Conservation (phyloP, 2,888 invertebrate genomes). For the Minunthozetes semirufus region DNA sequence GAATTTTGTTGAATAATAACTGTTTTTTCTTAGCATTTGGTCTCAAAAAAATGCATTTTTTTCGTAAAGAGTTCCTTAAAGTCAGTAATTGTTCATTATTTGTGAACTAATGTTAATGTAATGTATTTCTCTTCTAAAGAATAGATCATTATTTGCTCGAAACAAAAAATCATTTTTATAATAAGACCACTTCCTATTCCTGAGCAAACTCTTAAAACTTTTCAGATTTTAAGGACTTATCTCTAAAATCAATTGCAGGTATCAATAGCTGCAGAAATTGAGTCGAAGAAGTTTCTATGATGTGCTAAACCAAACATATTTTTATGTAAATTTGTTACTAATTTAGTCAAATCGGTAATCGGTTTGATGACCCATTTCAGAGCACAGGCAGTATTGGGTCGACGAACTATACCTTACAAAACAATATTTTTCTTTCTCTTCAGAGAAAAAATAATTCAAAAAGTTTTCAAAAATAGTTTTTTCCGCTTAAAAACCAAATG, state of each 20-base stretch:
- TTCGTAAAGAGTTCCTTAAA: background rate
- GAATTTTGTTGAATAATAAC: background rate
- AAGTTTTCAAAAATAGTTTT: background rate
- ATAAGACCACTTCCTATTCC: too few relatives aligned
- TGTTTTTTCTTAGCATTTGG: background rate
- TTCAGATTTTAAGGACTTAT: background rate
- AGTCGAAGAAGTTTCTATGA: background rate
- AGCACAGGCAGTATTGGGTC: background rate
- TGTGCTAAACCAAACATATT: background rate
- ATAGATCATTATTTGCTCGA: too few relatives aligned
- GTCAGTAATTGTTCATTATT: background rate
- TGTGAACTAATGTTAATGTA: background rate
- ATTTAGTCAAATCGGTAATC: constrained; percentile 9
- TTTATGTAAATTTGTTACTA: background rate
- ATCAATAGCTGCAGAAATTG: background rate
- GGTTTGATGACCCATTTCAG: constrained; percentile 20
- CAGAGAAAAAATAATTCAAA: background rate
- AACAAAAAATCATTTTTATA: too few relatives aligned
- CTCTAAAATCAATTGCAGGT: background rate
- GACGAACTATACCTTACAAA: background rate
- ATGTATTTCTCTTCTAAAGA: too few relatives aligned
- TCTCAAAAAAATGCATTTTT: background rate
- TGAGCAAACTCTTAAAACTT: background rate
- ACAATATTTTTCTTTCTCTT: background rate
- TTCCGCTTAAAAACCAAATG: background rate